Conservation (phyloP, 1,140 invertebrate genomes). For the Brachionus sp. region DNA sequence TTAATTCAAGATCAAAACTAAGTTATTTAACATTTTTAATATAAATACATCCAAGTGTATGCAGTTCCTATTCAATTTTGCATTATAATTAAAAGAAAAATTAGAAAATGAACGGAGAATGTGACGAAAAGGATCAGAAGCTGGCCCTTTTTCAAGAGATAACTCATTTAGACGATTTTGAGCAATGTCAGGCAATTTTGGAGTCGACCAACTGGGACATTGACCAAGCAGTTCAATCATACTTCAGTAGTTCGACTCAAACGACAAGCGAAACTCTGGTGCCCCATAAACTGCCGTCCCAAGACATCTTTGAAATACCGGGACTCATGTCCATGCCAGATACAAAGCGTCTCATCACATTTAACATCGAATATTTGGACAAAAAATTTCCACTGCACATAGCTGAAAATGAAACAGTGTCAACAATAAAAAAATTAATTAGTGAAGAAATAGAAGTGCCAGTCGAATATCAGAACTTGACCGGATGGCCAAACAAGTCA, state of each 20-base stretch:
- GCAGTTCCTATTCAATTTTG: not conserved
- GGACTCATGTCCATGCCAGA: not conserved
- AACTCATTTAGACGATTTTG: slow-evolving; percentile 39
- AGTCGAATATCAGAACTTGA: not conserved
- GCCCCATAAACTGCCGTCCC: not conserved
- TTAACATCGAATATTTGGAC: slow-evolving; percentile 26
- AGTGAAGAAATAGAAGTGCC: not conserved
- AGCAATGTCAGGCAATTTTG: slow-evolving; percentile 35
- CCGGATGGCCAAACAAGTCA: slow-evolving; percentile 8
- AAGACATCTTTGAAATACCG: not conserved
- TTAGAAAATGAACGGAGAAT: not conserved
- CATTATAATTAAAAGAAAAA: slow-evolving; percentile 1
- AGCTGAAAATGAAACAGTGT: not conserved
- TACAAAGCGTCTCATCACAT: not conserved
- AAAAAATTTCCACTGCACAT: slow-evolving; percentile 15
- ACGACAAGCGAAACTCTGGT: not conserved
- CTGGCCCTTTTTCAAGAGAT: slow-evolving; percentile 37
- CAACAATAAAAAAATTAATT: slow-evolving; percentile 24
- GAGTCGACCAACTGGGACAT: slow-evolving; percentile 36
- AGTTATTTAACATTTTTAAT: not conserved
- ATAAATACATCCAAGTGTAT: not conserved
- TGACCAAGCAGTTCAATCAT: slow-evolving; percentile 33
- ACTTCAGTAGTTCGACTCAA: not conserved
- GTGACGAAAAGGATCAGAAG: not conserved
- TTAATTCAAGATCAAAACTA: not conserved